Percentiles rank a stretch among this genome's conserved stretches.
phyloP scores from a whole-genome alignment of 1,140 invertebrate genomes.

The Condylostylus longicornis region DNA sequence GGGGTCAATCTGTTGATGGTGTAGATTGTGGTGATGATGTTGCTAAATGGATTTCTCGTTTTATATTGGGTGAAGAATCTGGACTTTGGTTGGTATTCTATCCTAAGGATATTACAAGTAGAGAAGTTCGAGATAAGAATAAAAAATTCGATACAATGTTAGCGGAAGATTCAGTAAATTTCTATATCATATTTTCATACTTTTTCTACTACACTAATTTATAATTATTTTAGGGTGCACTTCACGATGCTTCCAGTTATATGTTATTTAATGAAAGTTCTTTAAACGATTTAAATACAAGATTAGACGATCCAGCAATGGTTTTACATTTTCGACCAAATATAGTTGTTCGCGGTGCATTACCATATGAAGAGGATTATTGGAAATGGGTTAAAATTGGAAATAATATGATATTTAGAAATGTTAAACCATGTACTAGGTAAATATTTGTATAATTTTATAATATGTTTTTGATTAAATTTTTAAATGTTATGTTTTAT shows the following conservation, averaged over 20 bases:
- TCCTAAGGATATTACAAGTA: slow-evolving; percentile 26
- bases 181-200: background rate
- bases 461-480: no score
- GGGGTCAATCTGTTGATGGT: slow-evolving; percentile 32
- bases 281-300: slow-evolving; percentile 43
- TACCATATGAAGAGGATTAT: slow-evolving; percentile 47
- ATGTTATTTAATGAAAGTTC: slow-evolving; percentile 41
- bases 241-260: background rate
- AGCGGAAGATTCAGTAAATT: slow-evolving; percentile 7
- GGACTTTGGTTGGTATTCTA: slow-evolving; percentile 39
- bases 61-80: slow-evolving; percentile 34
- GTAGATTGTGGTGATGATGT: slow-evolving; percentile 42
- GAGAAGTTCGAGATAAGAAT: slow-evolving; percentile 7
- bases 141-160: slow-evolving; percentile 3
- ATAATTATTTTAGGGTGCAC: background rate
- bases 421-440: slow-evolving; percentile 48
- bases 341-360: slow-evolving; percentile 45
- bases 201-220: background rate
- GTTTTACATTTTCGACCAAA: slow-evolving; percentile 47
- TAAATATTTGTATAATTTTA: slow-evolving; percentile 10
- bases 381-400: slow-evolving; percentile 58
- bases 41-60: slow-evolving; percentile 39
- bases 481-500: slow-evolving; percentile 3
- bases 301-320: slow-evolving; percentile 35
- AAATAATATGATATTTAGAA: slow-evolving; percentile 38